These are phyloP conservation scores for Drosophila mimica DNA, from an alignment of 2,888 invertebrate species.

Conservation along the genomic window DNA sequence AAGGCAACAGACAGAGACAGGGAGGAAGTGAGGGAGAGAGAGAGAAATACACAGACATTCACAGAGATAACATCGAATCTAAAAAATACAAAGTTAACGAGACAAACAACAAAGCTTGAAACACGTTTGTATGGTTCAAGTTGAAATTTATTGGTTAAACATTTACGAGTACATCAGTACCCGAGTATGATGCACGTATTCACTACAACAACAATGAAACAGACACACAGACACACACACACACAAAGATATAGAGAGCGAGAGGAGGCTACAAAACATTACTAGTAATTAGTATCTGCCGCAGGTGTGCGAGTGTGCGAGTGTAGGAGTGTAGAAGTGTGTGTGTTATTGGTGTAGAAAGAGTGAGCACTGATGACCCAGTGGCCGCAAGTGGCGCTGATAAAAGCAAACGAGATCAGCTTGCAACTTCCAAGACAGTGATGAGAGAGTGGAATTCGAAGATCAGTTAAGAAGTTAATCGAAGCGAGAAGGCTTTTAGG, in stretches of 20 bases:
- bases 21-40: not conserved
- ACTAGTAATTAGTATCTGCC: conserved; percentile 44
- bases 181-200: conserved; percentile 15
- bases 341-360: conserved; percentile 7
- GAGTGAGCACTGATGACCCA: conserved; percentile 11
- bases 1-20: conserved; percentile 5
- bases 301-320: conserved; percentile 23
- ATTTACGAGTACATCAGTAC: conserved; percentile 32
- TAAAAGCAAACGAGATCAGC: not conserved
- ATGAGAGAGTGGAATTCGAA: not conserved
- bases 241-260: not conserved
- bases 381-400: conserved; percentile 7
- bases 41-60: conserved; percentile 8
- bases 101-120: conserved; percentile 23
- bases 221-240: conserved; percentile 26
- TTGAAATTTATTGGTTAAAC: conserved; percentile 51
- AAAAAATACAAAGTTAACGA: conserved; percentile 13
- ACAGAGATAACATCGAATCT: conserved; percentile 22
- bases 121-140: conserved; percentile 37
- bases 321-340: conserved; percentile 9
- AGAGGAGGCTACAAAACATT: conserved; percentile 45
- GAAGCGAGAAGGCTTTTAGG: not conserved
- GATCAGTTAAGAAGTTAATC: not conserved
- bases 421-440: not conserved
- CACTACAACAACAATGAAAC: conserved; percentile 36